Base-by-base conservation (phyloP, 1,140 invertebrate genomes). In the Pissodes strobi region DNA sequence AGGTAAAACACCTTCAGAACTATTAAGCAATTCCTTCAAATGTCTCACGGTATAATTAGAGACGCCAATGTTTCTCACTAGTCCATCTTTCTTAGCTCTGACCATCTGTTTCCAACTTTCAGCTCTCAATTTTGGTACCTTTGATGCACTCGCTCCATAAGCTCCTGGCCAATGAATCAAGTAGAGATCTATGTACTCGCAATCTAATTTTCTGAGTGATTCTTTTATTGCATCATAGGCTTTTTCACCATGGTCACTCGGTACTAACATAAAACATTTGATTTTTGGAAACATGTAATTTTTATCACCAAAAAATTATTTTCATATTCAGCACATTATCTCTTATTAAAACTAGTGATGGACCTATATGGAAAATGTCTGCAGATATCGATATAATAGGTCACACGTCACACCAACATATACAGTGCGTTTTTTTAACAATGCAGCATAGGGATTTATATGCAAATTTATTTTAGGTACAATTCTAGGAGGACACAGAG, bases 121-220 rank as follows among this genome's bases (percentile, higher is more conserved):
- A 23, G 39, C 84, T 80, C 67, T 49, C 6, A 65, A 19, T 41
- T 43, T 39, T 15, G 67, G 17, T 19, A 46, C 12, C 34, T 48
- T 55, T 19, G 13, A 55, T 1, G 17, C 10, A 55, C 46, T 61
- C 37, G 18, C 37, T 18, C 61, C 60, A 22, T 82, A 77, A 52
- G 79, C 79, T 13, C 90, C 91, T 38, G 92, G 92, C 88, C 91
- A 94, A 74, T 95, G 92, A 66, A 95, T 89, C 19, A 95, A 80
- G 74, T 90, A 92, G 12, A 95, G 78, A 79, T 95, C 92, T 2
- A 94, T 77, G 72, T 93, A 93, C 37, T 84, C 79, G 6, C 83
- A 79, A 52, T 85, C 81, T 2, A 95, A 74, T 46, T 86, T 84
- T 15, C 79, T 73, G 10, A 94, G 69, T 8, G 90, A 90, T 23